A percentile compares a stretch with the other conserved stretches of the same genome.
Evolutionary conservation across 1,140 invertebrate species (phyloP).

Genomic region (Yoshiicerus persimilis): DNA sequence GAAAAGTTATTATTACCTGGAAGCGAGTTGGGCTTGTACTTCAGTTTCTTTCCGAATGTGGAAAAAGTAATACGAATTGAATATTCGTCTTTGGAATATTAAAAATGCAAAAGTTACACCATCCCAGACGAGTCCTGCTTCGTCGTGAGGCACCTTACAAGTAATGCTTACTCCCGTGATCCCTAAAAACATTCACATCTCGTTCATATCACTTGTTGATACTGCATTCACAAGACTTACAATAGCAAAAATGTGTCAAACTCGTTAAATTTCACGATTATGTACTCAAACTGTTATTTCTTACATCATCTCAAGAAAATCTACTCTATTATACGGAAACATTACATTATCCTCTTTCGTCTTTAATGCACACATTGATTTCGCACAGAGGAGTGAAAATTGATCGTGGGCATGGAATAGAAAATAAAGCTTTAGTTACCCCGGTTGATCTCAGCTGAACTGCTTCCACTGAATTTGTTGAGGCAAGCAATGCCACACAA

Average conservation of each 20-base stretch:
- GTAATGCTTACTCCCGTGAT: neutral
- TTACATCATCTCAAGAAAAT: no score
- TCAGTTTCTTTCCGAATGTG: conserved; percentile 83
- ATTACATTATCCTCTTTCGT: no score
- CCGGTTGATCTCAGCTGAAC: neutral
- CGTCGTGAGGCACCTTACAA: conserved; percentile 74
- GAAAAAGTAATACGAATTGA: conserved; percentile 94
- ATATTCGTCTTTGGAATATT: conserved; percentile 85
- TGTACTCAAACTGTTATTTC: no score
- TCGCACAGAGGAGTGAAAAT: no score
- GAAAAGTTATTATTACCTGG: conserved; percentile 66
- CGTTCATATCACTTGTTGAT: neutral
- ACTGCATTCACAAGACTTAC: neutral
- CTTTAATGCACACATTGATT: no score
- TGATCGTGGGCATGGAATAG: no score
- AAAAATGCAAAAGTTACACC: conserved; percentile 91
- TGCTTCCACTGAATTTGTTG: conserved; percentile 53
- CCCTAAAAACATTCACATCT: neutral
- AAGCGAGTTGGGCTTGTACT: conserved; percentile 89
- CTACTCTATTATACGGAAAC: no score
- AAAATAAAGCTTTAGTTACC: neutral
- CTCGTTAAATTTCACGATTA: no score
- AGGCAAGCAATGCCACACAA: conserved; percentile 86
- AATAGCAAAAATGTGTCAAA: no score
- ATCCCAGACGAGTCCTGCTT: conserved; percentile 89